Evolutionary conservation across 2,113 vertebrate species (phyloP).

Genomic region (Ibidorhyncha struthersii): DNA sequence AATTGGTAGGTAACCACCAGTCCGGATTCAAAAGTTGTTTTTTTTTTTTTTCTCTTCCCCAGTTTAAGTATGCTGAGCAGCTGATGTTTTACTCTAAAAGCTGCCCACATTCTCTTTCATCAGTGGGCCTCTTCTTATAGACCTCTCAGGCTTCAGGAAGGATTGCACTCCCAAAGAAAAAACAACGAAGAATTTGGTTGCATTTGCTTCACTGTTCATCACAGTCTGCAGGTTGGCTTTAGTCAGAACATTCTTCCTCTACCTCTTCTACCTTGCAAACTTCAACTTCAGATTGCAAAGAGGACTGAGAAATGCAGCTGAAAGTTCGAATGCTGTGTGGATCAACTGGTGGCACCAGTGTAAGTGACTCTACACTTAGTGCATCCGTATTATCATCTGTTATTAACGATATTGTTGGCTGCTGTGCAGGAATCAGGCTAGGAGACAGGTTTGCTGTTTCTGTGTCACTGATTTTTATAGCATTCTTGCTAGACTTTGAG

Average conservation of each 20-base stretch:
- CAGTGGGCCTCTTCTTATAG: background rate
- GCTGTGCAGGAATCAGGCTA: conserved; percentile 92
- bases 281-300: conserved; percentile 31
- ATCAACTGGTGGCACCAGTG: conserved; percentile 88
- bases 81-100: background rate
- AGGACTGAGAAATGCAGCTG: conserved; percentile 24
- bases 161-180: background rate
- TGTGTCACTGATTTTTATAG: conserved; percentile 29
- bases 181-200: background rate
- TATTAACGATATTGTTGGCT: conserved; percentile 94
- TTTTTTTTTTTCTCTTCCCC: background rate
- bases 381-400: conserved; percentile 81
- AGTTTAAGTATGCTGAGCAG: background rate
- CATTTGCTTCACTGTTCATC: background rate
- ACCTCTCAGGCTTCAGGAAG: background rate
- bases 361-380: conserved; percentile 91
- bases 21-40: background rate
- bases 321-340: conserved; percentile 81
- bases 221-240: background rate
- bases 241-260: background rate
- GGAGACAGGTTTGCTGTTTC: conserved; percentile 83
- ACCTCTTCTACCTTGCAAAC: background rate
- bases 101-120: background rate
- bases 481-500: conserved; percentile 61
- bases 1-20: background rate